Base-by-base conservation (phyloP, 2,113 vertebrate species). In the Dolichallabes microphthalmus region DNA sequence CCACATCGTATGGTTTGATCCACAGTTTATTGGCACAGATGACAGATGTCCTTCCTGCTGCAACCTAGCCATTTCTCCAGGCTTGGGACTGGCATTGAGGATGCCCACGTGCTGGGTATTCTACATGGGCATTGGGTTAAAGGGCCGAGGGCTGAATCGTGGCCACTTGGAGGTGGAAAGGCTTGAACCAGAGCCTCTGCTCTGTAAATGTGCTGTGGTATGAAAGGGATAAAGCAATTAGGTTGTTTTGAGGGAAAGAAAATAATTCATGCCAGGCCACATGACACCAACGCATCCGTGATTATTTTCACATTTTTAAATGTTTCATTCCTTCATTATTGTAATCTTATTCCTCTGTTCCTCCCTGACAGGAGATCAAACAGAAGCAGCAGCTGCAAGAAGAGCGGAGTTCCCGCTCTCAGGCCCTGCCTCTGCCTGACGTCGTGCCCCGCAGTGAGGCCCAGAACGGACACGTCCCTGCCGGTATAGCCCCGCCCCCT, bases 321-420 rank as follows among this genome's bases (percentile, higher is more conserved):
- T 14, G 15, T 19, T 32, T 68, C 14, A 19, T 45, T 50, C 13
- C 69, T 74, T 74, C 1, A 55, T 57, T 20, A 57, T 11, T 19
- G n/a, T 27, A 11, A 53, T 53, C 25, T 13, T 9, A 27, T 8
- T 52, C 12, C 25, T 75, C 15, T 58, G 8, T 12, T 30, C 14
- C 7, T 82, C 2, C 66, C 3, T 27, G 84, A 8, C 76, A 98
- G 98, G 97, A 99, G 87, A 98, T 98, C 2, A 98, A 97, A 84
- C 97, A 98, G 74, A 98, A 98, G 73, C 98, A 98, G 91, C 96
- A 96, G 88, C 94, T 94, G 15, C 97, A 98, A 88, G 97, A 98
- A 1, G 97, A 98, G 86, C 92, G 97, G 82, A 97, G 64, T 58
- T 94, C 91, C 89, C 93, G 96, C 75, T 94, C 97, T 0, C 96